These are phyloP conservation scores for Synodontis membranacea DNA, from an alignment of 2,113 vertebrate species.

Conservation along the genomic window DNA sequence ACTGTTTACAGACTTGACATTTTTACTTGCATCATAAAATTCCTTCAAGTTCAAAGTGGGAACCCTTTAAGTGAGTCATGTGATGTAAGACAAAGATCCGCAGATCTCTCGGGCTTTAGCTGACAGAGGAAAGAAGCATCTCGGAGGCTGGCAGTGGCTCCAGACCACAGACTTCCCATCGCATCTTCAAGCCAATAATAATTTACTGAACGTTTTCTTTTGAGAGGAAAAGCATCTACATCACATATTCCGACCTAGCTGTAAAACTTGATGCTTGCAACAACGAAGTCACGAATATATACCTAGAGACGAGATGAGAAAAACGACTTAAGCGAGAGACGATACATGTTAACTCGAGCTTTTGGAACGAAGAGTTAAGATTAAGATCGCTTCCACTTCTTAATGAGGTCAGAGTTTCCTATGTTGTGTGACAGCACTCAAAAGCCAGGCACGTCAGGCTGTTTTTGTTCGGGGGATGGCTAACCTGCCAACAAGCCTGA, in stretches of 20 bases:
- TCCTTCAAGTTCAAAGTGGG: conserved; percentile 58
- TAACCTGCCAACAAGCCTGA: conserved; percentile 71
- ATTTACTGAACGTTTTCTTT: not conserved
- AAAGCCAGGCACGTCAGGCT: conserved; percentile 69
- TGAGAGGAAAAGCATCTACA: not conserved
- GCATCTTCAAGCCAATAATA: not conserved
- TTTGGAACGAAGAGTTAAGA: conserved; percentile 55
- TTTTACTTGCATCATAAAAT: conserved; percentile 64
- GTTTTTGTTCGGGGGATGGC: conserved; percentile 67
- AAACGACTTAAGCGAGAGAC: not conserved
- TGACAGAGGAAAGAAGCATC: conserved; percentile 46
- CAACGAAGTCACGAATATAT: not conserved
- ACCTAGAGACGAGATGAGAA: not conserved
- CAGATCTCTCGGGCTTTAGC: conserved; percentile 56
- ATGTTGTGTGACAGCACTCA: conserved; percentile 64
- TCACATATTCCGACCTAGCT: not conserved
- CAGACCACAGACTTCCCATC: conserved; percentile 26
- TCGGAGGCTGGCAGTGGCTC: conserved; percentile 60
- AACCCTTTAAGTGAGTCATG: conserved; percentile 57
- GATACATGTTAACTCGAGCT: conserved; percentile 61
- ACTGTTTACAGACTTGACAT: conserved; percentile 57
- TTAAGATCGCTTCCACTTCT: conserved; percentile 60
- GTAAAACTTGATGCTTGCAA: not conserved
- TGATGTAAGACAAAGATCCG: conserved; percentile 56
- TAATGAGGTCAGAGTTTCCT: conserved; percentile 68